These are phyloP conservation scores for Gerosis bhagava DNA, from an alignment of 2,888 invertebrate genomes.

Conservation along the genomic window DNA sequence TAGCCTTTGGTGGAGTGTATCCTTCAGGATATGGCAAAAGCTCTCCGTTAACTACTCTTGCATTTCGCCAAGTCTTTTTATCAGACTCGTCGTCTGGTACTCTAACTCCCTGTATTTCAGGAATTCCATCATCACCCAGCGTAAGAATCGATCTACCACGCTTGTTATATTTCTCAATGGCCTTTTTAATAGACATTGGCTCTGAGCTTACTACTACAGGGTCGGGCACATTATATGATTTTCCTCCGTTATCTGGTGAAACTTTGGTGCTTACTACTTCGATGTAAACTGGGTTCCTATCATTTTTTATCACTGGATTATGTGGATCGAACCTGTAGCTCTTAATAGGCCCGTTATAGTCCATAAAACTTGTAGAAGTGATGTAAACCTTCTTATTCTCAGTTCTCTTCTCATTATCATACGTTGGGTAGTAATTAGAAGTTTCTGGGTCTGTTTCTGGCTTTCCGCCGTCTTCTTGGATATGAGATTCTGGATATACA, in stretches of 20 bases:
- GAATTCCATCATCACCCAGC: conserved; percentile 87
- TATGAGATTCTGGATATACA: conserved; percentile 72
- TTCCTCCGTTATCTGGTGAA: conserved; percentile 63
- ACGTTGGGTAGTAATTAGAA: conserved; percentile 71
- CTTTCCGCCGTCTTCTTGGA: conserved; percentile 68
- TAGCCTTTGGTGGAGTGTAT: conserved; percentile 84
- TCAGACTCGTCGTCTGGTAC: conserved; percentile 93
- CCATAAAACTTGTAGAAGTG: conserved; percentile 68
- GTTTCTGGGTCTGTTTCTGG: conserved; percentile 67
- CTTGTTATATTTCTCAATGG: conserved; percentile 79
- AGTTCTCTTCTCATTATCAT: conserved; percentile 66
- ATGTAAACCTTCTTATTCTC: conserved; percentile 76
- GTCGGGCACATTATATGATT: conserved; percentile 82
- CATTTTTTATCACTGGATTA: conserved; percentile 76
- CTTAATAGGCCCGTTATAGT: conserved; percentile 70
- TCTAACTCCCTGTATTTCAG: conserved; percentile 91
- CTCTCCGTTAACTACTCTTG: conserved; percentile 93
- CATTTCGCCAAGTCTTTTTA: conserved; percentile 93
- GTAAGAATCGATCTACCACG: conserved; percentile 85
- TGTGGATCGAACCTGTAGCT: conserved; percentile 73
- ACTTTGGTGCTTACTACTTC: conserved; percentile 76
- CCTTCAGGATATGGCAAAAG: conserved; percentile 89
- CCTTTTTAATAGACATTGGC: conserved; percentile 81
- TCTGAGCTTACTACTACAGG: conserved; percentile 87
- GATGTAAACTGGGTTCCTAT: conserved; percentile 80